These are phyloP conservation scores for Helicoverpa armigera DNA, from an alignment of 1,140 invertebrate genomes.

Conservation along the genomic window DNA sequence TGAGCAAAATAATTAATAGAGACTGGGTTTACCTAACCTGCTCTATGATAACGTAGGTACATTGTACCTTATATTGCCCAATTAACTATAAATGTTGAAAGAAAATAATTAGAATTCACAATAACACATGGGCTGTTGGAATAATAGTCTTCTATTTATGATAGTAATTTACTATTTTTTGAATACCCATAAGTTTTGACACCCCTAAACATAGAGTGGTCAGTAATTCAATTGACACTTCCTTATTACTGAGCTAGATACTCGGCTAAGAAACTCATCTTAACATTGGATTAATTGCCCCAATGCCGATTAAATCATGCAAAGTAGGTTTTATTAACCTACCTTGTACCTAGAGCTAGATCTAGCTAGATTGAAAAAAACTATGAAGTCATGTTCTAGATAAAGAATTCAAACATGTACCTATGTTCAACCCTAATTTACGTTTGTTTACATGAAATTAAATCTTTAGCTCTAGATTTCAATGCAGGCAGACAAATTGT, in stretches of 20 bases:
- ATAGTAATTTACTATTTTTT: too few relatives aligned
- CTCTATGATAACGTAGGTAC: neutral
- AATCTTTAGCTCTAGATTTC: too few relatives aligned
- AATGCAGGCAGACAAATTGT: too few relatives aligned
- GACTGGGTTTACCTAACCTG: neutral
- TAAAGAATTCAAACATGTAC: too few relatives aligned
- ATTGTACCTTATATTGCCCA: neutral
- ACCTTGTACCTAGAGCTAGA: neutral
- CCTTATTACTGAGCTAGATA: conserved; percentile 46
- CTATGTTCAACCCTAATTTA: too few relatives aligned
- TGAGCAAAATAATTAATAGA: neutral
- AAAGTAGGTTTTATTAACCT: conserved; percentile 11
- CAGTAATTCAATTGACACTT: conserved; percentile 48
- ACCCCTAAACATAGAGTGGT: conserved; percentile 37
- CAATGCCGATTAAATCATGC: conserved; percentile 35
- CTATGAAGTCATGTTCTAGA: too few relatives aligned
- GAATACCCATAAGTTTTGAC: neutral
- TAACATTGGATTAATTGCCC: conserved; percentile 39
- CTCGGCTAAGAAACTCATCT: conserved; percentile 35
- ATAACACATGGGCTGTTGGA: too few relatives aligned
- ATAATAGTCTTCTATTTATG: too few relatives aligned
- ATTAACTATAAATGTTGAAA: too few relatives aligned
- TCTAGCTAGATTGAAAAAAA: neutral
- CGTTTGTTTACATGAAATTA: too few relatives aligned
- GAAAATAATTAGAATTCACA: too few relatives aligned